Percentiles rank a stretch among this genome's conserved stretches.
phyloP scores from a whole-genome alignment of 1,140 invertebrate genomes.

The Plutomurus gul region DNA sequence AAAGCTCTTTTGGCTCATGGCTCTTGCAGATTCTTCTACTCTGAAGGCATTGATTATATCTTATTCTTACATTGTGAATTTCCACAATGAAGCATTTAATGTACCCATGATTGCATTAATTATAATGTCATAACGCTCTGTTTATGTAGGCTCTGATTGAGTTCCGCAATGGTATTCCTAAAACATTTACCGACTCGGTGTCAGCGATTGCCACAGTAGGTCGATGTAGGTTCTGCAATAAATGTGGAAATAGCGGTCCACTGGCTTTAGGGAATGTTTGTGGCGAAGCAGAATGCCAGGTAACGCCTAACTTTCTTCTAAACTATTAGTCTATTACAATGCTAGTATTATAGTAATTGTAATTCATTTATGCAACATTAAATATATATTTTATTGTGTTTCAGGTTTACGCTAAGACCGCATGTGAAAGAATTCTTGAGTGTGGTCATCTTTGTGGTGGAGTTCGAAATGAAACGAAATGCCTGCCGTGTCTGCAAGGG shows the following conservation, averaged over 20 bases:
- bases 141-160: slow-evolving; percentile 75
- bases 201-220: slow-evolving; percentile 64
- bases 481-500: slow-evolving; percentile 83
- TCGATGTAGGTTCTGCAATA: slow-evolving; percentile 89
- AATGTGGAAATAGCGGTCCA: slow-evolving; percentile 78
- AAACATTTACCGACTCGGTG: slow-evolving; percentile 57
- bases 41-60: slow-evolving; percentile 66
- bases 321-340: not conserved
- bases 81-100: too few relatives aligned
- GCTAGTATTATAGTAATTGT: not conserved
- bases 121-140: not conserved
- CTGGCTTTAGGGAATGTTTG: slow-evolving; percentile 92
- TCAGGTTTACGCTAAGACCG: slow-evolving; percentile 80
- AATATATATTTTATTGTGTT: not conserved
- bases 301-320: slow-evolving; percentile 55
- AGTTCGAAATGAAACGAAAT: slow-evolving; percentile 77
- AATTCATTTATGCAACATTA: not conserved
- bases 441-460: slow-evolving; percentile 95
- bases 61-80: not conserved
- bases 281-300: slow-evolving; percentile 88
- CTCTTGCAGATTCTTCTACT: slow-evolving; percentile 87
- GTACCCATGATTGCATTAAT: too few relatives aligned
- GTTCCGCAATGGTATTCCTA: slow-evolving; percentile 75
- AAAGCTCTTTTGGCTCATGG: slow-evolving; percentile 92
- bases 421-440: slow-evolving; percentile 78